Conservation (phyloP, 1,140 invertebrate species). For the Tetranychus cinnabarinus region DNA sequence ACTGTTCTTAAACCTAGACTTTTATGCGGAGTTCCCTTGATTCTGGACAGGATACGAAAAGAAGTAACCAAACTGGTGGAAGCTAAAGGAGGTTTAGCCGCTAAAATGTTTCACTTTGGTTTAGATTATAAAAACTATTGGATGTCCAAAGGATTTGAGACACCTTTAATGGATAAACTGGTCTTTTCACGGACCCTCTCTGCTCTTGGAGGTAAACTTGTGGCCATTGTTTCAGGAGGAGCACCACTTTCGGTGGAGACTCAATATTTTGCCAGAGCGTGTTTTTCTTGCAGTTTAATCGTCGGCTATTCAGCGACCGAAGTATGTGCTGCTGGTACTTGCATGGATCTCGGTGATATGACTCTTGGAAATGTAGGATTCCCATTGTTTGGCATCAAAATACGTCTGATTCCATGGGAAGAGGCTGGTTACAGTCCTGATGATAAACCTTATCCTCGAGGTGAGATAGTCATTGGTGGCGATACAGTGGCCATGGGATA, state of each 20-base stretch:
- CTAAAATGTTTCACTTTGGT: constrained; percentile 1
- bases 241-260: constrained; percentile 87
- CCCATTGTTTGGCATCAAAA: constrained; percentile 59
- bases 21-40: constrained; percentile 26
- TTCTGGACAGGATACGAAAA: constrained; percentile 14
- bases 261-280: constrained; percentile 77
- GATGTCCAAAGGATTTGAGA: constrained; percentile 6
- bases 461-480: constrained; percentile 28
- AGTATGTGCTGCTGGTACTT: constrained; percentile 73
- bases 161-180: constrained; percentile 7
- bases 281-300: constrained; percentile 64
- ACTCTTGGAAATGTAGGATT: constrained; percentile 42
- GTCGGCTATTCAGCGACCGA: constrained; percentile 94
- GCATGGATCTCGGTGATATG: constrained; percentile 41
- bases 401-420: constrained; percentile 74
- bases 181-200: constrained; percentile 48
- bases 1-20: constrained; percentile 15
- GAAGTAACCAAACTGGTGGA: constrained; percentile 1
- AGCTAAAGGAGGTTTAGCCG: constrained; percentile 2
- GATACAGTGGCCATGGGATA: constrained; percentile 27
- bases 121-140: constrained; percentile 12
- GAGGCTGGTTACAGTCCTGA: constrained; percentile 38
- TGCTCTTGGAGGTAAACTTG: constrained; percentile 58
- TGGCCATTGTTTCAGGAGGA: constrained; percentile 68
- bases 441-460: constrained; percentile 21